Percentiles rank a stretch among this genome's conserved stretches.
Evolutionary conservation across 2,113 vertebrate genomes (phyloP).

Genomic region (Lonchura striata): DNA sequence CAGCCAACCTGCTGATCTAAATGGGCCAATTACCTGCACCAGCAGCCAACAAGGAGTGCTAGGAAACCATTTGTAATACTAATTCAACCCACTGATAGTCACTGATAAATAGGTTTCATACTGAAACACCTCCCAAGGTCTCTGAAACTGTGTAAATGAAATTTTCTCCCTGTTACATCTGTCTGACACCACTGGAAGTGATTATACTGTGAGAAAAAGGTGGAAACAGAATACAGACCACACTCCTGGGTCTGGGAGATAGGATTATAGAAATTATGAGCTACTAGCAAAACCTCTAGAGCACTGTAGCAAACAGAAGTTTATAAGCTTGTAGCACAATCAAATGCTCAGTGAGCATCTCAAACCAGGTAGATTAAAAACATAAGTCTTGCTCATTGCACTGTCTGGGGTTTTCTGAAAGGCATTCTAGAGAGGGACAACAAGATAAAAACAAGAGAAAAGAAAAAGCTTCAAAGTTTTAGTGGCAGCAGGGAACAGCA

Average conservation of each 20-base stretch:
- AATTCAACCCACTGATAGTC: background rate
- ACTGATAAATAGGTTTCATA: background rate
- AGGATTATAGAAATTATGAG: background rate
- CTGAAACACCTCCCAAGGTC: background rate
- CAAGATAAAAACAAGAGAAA: accelerated
- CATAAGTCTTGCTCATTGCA: background rate
- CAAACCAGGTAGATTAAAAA: background rate
- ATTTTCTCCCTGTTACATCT: background rate
- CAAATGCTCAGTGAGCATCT: background rate
- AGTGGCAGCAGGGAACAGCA: background rate
- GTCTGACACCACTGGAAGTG: background rate
- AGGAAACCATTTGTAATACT: background rate
- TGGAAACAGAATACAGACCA: background rate
- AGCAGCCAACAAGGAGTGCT: background rate
- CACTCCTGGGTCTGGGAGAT: background rate
- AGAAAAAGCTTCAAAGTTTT: background rate
- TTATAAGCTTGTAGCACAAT: background rate
- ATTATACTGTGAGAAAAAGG: background rate
- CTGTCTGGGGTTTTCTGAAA: background rate
- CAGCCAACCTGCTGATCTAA: background rate
- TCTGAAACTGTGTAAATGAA: accelerated
- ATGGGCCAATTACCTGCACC: no score
- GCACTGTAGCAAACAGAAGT: background rate
- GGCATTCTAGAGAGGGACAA: background rate
- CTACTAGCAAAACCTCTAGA: background rate